phyloP scores from a whole-genome alignment of 2,113 vertebrate species.

The Phalacrocorax carbo region DNA sequence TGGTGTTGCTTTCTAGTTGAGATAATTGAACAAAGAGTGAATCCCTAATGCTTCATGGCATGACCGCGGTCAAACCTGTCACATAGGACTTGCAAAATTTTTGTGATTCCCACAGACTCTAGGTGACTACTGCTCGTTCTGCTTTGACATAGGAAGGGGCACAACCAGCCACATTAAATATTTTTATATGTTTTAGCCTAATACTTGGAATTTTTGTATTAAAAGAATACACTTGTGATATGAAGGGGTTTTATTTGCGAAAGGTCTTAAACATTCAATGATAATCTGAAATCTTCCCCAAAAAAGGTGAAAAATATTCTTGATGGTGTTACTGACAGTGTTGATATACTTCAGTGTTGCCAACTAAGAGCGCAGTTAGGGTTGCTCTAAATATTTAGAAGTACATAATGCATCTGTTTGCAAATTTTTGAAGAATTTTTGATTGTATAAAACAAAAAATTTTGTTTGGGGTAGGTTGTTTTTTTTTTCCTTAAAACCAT shows the following conservation, averaged over 20 bases:
- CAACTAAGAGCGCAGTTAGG: background rate
- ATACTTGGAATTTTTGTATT: background rate
- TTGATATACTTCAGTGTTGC: background rate
- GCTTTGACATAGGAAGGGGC: background rate
- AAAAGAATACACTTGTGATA: background rate
- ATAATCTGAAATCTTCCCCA: background rate
- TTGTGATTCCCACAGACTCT: background rate
- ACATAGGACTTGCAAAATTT: background rate
- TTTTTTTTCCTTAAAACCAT: background rate
- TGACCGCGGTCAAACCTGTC: background rate
- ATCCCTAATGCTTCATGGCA: background rate
- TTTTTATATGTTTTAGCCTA: background rate
- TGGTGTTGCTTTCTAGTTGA: background rate
- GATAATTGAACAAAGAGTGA: background rate
- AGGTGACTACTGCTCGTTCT: background rate
- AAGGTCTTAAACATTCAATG: background rate
- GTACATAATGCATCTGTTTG: background rate
- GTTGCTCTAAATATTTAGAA: background rate
- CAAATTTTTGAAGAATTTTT: background rate
- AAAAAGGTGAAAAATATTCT: background rate
- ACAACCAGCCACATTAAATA: background rate
- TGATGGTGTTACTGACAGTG: background rate
- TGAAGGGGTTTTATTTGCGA: background rate
- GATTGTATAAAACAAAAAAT: background rate
- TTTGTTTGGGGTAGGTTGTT: too few species aligned